phyloP scores from a whole-genome alignment of 2,888 invertebrate species.

The Dicroscelio sp. region DNA sequence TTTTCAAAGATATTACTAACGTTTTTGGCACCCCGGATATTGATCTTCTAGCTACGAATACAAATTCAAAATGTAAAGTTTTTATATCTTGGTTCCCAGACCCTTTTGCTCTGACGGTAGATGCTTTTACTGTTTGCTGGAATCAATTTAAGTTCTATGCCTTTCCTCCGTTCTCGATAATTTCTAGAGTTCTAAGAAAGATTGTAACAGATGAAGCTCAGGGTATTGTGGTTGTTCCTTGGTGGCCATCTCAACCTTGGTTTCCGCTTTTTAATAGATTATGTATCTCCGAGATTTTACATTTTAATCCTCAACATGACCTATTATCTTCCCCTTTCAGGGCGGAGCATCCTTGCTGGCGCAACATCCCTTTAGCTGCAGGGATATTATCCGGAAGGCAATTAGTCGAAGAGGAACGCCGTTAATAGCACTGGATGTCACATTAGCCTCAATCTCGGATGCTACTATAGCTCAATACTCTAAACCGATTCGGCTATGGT shows the following conservation, averaged over 20 bases:
- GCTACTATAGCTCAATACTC: constrained; percentile 82
- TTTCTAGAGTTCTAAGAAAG: constrained; percentile 10
- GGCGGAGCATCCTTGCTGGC: constrained; percentile 80
- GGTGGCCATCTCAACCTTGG: constrained; percentile 87
- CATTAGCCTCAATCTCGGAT: constrained; percentile 18
- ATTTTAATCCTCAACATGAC: constrained; percentile 79
- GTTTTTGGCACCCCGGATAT: constrained; percentile 34
- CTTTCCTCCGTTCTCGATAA: constrained; percentile 37
- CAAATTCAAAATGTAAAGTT: constrained; percentile 16
- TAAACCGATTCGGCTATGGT: constrained; percentile 59
- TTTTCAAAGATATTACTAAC: neutral
- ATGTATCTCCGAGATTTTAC: constrained; percentile 52
- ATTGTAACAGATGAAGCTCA: constrained; percentile 9
- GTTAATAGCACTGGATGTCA: neutral
- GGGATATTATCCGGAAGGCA: constrained; percentile 83
- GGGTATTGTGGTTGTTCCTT: constrained; percentile 78
- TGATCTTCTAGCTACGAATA: constrained; percentile 49
- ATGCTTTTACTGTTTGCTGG: constrained; percentile 56
- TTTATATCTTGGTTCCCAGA: constrained; percentile 53
- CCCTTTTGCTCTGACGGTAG: constrained; percentile 16
- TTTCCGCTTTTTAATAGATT: constrained; percentile 83
- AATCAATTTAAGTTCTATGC: constrained; percentile 33
- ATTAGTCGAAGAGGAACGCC: constrained; percentile 77
- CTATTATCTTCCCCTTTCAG: constrained; percentile 84
- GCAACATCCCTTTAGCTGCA: constrained; percentile 86